A percentile compares a stretch with the other conserved stretches of the same genome.
Evolutionary conservation across 2,113 vertebrate species (phyloP).

Genomic region (Guaruba guarouba): DNA sequence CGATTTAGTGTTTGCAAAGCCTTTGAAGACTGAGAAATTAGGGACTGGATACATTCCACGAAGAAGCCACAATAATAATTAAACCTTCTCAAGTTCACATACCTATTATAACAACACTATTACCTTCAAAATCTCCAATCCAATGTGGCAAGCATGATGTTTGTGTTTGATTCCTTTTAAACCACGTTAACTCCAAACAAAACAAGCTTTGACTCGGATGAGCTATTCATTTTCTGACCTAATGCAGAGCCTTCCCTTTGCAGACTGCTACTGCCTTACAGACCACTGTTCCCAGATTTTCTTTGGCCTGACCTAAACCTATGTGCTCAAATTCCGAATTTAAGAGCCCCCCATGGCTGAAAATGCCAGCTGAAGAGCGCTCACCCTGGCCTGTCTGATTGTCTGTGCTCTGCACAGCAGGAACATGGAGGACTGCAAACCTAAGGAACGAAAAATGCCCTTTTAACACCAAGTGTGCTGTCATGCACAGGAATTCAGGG

Average conservation of each 20-base stretch:
- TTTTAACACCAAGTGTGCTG: accelerated
- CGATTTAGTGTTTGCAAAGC: not conserved
- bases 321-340: not conserved
- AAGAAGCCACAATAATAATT: constrained; percentile 54
- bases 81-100: constrained; percentile 23
- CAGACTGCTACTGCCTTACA: accelerated
- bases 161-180: not conserved
- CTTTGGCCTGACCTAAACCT: not conserved
- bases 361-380: not conserved
- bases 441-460: not conserved
- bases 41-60: not conserved
- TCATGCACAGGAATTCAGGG: not conserved
- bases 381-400: not conserved
- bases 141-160: not conserved
- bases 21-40: constrained; percentile 48
- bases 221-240: not conserved
- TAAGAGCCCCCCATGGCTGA: not conserved
- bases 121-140: not conserved
- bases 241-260: not conserved
- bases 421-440: not conserved
- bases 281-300: not conserved
- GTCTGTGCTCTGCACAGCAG: not conserved
- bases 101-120: constrained; percentile 10
- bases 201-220: not conserved
- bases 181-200: not conserved